Percentiles rank a stretch among this genome's conserved stretches.
phyloP scores from a whole-genome alignment of 2,888 invertebrate genomes.

The Nymphalis urticae region DNA sequence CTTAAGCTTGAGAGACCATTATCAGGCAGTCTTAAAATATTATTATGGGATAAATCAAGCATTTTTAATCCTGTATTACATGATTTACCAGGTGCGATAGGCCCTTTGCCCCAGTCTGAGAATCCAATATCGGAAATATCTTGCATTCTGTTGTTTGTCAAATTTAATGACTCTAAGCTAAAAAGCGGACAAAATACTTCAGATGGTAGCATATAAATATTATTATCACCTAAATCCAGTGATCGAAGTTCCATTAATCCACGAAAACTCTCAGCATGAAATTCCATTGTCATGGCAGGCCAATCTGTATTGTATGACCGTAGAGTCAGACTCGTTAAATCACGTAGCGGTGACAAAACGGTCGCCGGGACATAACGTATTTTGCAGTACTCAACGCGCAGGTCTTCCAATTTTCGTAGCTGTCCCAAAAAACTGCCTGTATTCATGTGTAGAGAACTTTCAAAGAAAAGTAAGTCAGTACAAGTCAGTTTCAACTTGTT shows the following conservation, averaged over 20 bases:
- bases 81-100: slow-evolving; percentile 84
- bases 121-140: slow-evolving; percentile 89
- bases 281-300: slow-evolving; percentile 90
- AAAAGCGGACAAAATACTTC: slow-evolving; percentile 88
- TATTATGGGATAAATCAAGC: slow-evolving; percentile 88
- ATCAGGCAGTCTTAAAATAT: slow-evolving; percentile 85
- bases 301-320: slow-evolving; percentile 89
- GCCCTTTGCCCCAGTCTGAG: slow-evolving; percentile 86
- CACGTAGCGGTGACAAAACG: slow-evolving; percentile 85
- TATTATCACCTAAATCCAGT: slow-evolving; percentile 88
- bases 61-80: slow-evolving; percentile 86
- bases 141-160: slow-evolving; percentile 89
- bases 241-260: slow-evolving; percentile 85
- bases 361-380: slow-evolving; percentile 87
- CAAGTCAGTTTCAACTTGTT: slow-evolving; percentile 86
- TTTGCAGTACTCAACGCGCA: slow-evolving; percentile 89
- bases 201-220: slow-evolving; percentile 87
- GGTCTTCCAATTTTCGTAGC: slow-evolving; percentile 86
- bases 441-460: slow-evolving; percentile 85
- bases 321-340: slow-evolving; percentile 85
- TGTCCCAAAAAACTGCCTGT: slow-evolving; percentile 83
- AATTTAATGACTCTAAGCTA: slow-evolving; percentile 85
- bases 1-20: slow-evolving; percentile 86
- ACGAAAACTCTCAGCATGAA: slow-evolving; percentile 87
- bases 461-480: slow-evolving; percentile 87